Conservation (phyloP, 2,888 invertebrate genomes). For the Eupithecia tripunctaria region DNA sequence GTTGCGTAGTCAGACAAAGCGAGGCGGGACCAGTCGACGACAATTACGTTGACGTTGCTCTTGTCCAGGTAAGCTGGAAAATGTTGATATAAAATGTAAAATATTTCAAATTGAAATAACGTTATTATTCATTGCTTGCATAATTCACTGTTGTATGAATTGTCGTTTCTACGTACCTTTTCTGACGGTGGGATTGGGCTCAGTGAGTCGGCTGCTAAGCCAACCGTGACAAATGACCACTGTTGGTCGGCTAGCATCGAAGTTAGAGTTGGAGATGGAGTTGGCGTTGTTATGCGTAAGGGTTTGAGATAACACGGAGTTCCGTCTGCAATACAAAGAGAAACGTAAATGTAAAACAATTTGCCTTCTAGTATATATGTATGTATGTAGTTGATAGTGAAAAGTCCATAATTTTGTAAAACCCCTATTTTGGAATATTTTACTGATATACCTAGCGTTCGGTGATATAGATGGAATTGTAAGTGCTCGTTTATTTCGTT, state of each 20-base stretch:
- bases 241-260: constrained; percentile 54
- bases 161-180: constrained; percentile 47
- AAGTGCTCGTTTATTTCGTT: not conserved
- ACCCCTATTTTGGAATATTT: not conserved
- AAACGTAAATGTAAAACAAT: no score
- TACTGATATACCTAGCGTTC: not conserved
- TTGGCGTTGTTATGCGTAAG: constrained; percentile 52
- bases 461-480: not conserved
- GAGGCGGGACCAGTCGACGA: constrained; percentile 71
- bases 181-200: constrained; percentile 58
- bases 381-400: not conserved
- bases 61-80: constrained; percentile 59
- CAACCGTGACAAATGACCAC: constrained; percentile 66
- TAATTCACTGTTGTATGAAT: not conserved
- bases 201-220: constrained; percentile 56
- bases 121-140: not conserved
- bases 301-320: constrained; percentile 49
- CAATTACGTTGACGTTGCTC: constrained; percentile 68
- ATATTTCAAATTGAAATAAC: not conserved
- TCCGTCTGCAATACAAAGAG: constrained; percentile 50
- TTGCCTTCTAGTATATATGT: no score
- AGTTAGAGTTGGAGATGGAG: constrained; percentile 60
- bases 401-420: not conserved
- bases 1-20: constrained; percentile 60
- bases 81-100: not conserved